Base-by-base conservation (phyloP, 1,140 invertebrate species). In the Saccostrea echinata region DNA sequence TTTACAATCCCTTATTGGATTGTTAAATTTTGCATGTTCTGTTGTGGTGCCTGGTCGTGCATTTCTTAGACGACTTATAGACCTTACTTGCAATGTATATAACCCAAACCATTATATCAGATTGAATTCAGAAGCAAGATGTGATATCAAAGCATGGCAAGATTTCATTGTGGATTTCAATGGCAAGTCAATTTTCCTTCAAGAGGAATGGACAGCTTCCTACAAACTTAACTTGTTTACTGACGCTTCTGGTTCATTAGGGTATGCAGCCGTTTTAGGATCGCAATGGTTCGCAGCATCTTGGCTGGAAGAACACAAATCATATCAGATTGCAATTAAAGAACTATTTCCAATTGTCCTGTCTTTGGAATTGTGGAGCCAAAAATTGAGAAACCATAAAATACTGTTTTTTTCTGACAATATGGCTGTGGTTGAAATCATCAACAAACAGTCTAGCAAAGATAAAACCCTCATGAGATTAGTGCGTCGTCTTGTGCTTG, bases 361-460 rank as follows among this genome's bases (percentile, higher is more conserved):
- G 18, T 81, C 83, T 0, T 24, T 87, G 27, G 88, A 90, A 80
- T 53, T 84, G 21, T 89, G 90, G 88, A 87, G 89, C 1, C 0
- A 81, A 12, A 53, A 86, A 43, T 21, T 91, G 13, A 30, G 8
- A 21, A 91, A 90, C 61, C 57, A 86, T 57, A 88, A 88, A 81
- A 55, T 90, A n/a, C 51, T 91, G n/a, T n/a, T n/a, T 88, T 91
- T 27, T 61, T 89, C 88, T 35, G 91, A 91, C 52, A 90, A 91
- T 90, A 27, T n/a, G n/a, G 84, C 88, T 30, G 86, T 90, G 6
- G 88, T 90, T 52, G 21, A 86, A 61, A 85, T 90, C 11, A 89
- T 89, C 3, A 91, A 91, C 33, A 91, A 90, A 84, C 51, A 80
- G 24, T 68, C 91, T 3, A 85, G 84, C 24, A 88, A 88, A 81